Base-by-base conservation (phyloP, 2,888 invertebrate species). In the Mythimna loreyi region DNA sequence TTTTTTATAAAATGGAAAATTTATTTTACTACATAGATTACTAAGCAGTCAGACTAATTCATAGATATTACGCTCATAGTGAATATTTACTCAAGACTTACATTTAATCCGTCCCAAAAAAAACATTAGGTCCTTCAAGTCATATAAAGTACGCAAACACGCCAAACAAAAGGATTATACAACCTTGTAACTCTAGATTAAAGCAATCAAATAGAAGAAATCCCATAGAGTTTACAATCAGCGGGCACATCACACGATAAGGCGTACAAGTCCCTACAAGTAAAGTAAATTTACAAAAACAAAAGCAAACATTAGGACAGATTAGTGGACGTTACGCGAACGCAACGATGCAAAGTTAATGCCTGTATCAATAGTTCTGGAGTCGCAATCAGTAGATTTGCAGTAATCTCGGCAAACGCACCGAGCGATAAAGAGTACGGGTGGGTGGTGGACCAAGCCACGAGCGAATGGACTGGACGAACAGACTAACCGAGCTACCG, bases 381-480 rank as follows among this genome's bases (percentile, higher is more conserved):
- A 84, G 80, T 82, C 82, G 89, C 90, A 91, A 91, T 93, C 90
- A 89, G 90, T 90, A 90, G 92, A 92, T 92, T 92, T 89, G 89
- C 89, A 83, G 88, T 93, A 94, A 94, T 93, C 94, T 93, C 86
- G 61, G 88, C 88, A 89, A 92, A 91, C 90, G 87, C 87, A 86
- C 75, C 80, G 86, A 67, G 75, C 84, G 91, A 92, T 92, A 91
- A 90, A 90, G 86, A 85, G 81, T 83, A 77, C 72, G 80, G 62
- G 72, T 21, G 65, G 49, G 63, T 53, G 53, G 57, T 75, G 88
- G 87, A 13, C 0, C 72, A 85, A 86, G 86, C 21, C 21, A 82
- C 3, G 53, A 72, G 84, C 73, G 63, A n/a, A 1, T n/a, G 60
- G 21, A 53, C 16, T 21, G 9, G 2, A 40, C 3, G n/a, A 25